Conservation (phyloP, 2,797 vertebrate genomes). For the Sebastolobus altivelis region DNA sequence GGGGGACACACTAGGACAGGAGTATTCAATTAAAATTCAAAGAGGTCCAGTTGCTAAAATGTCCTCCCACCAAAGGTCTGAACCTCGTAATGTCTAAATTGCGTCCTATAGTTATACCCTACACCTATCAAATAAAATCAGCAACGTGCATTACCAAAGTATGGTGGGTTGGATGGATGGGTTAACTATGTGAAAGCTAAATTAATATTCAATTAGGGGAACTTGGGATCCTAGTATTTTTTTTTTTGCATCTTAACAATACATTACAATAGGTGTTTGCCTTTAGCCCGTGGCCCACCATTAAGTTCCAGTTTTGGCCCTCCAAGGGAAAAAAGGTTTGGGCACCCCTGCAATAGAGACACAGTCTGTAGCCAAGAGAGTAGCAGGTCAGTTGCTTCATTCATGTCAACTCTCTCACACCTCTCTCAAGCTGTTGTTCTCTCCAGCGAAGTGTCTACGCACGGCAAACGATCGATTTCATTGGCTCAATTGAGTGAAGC, state of each 20-base stretch:
- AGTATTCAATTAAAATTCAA: background rate
- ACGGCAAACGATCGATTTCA: background rate
- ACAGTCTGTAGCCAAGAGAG: background rate
- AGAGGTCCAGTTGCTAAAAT: background rate
- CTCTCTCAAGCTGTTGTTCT: background rate
- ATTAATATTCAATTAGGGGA: too few relatives aligned
- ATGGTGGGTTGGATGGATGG: too few relatives aligned
- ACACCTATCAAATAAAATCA: background rate
- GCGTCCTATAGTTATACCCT: background rate
- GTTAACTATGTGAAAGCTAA: too few relatives aligned
- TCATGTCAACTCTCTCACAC: background rate
- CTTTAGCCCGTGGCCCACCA: too few relatives aligned
- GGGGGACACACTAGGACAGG: background rate
- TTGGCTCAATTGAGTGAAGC: background rate
- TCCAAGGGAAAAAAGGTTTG: too few relatives aligned
- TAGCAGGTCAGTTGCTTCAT: background rate
- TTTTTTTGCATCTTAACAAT: too few relatives aligned
- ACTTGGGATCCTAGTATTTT: too few relatives aligned
- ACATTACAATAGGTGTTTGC: too few relatives aligned
- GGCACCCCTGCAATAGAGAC: too few relatives aligned
- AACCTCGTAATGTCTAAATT: background rate
- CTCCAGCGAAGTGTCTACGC: background rate
- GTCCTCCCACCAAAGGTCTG: background rate
- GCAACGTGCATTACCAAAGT: too few relatives aligned
- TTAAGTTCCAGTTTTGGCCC: too few relatives aligned